phyloP scores from a whole-genome alignment of 2,888 invertebrate species.

The Dryocosmus kuriphilus region DNA sequence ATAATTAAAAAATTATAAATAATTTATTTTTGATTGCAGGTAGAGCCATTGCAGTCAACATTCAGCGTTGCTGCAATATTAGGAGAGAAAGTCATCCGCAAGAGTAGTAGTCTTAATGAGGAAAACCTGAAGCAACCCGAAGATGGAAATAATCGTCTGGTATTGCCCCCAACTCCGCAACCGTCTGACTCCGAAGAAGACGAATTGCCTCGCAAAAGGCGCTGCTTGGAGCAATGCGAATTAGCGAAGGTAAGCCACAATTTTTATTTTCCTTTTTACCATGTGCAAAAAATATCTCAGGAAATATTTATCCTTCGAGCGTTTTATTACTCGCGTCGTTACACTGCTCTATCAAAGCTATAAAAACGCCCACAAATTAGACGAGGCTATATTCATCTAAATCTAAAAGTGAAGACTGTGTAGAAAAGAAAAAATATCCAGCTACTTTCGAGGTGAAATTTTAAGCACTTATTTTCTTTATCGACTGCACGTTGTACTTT shows the following conservation, averaged over 20 bases:
- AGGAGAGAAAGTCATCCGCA: conserved; percentile 65
- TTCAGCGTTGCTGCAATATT: conserved; percentile 75
- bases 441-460: neutral
- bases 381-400: neutral
- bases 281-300: neutral
- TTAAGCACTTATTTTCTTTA: neutral
- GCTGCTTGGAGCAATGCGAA: conserved; percentile 79
- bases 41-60: conserved; percentile 70
- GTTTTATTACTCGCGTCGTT: too few relatives aligned
- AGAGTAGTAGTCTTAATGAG: conserved; percentile 58
- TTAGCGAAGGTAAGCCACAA: conserved; percentile 76
- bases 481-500: neutral
- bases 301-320: too few relatives aligned
- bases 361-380: too few relatives aligned
- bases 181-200: conserved; percentile 92
- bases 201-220: conserved; percentile 79
- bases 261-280: neutral
- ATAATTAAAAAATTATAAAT: neutral
- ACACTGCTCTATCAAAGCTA: too few relatives aligned
- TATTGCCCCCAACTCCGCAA: conserved; percentile 85
- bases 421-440: neutral
- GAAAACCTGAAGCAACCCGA: conserved; percentile 45
- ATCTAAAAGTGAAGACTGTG: neutral
- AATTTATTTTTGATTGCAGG: conserved; percentile 59
- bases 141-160: conserved; percentile 47